A percentile compares a stretch with the other conserved stretches of the same genome.
These are phyloP conservation scores for Zoanthus gigantus DNA, from an alignment of 92 coral and sea anemone genomes.

Conservation along the genomic window DNA sequence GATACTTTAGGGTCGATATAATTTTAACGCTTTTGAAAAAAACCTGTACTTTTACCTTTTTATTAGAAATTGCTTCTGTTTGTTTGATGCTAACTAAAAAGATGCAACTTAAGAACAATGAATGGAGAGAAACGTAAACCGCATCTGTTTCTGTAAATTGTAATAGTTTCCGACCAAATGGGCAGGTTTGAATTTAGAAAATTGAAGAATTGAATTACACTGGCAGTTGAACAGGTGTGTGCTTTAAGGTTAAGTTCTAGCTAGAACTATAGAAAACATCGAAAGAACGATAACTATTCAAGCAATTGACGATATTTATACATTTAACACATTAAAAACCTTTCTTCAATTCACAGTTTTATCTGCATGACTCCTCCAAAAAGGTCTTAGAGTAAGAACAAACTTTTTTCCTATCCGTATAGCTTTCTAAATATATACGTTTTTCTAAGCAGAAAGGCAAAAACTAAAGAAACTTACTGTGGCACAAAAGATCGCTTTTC, in stretches of 20 bases:
- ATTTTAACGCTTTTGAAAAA: not conserved
- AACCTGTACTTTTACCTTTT: not conserved
- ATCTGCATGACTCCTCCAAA: too few relatives aligned
- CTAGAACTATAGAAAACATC: not conserved
- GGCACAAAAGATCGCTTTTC: too few relatives aligned
- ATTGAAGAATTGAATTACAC: not conserved
- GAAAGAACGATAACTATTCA: too few relatives aligned
- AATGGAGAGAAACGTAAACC: not conserved
- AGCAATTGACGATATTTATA: too few relatives aligned
- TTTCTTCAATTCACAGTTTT: too few relatives aligned
- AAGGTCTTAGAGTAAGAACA: too few relatives aligned
- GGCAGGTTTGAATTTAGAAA: not conserved
- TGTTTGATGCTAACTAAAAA: not conserved
- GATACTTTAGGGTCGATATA: not conserved
- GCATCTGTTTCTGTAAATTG: constrained; percentile 7
- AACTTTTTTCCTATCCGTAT: too few relatives aligned
- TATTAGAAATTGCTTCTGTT: not conserved
- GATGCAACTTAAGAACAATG: not conserved
- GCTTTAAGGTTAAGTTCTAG: not conserved
- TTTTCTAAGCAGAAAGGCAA: too few relatives aligned
- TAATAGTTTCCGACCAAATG: constrained; percentile 16
- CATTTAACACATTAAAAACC: too few relatives aligned
- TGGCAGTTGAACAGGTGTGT: not conserved
- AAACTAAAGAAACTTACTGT: too few relatives aligned
- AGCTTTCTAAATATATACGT: too few relatives aligned